Conservation (phyloP, 2,797 vertebrate genomes). For the Macrochelys suwanniensis region DNA sequence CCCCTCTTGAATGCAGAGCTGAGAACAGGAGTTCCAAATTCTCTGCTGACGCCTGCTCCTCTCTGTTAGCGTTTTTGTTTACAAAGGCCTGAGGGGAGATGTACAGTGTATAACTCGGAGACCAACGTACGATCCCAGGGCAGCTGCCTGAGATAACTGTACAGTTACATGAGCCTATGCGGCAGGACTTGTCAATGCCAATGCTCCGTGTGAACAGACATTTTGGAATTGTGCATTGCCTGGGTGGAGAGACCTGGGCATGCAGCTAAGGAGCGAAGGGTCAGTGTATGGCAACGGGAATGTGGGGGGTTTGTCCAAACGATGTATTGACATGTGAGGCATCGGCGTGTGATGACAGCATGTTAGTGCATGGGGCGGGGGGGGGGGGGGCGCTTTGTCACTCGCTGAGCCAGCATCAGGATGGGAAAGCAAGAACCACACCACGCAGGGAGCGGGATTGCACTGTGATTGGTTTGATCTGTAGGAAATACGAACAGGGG, state of each 20-base stretch:
- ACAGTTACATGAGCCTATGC: background rate
- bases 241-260: background rate
- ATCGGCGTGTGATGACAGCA: background rate
- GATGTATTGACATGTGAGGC: background rate
- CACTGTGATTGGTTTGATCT: background rate
- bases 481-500: background rate
- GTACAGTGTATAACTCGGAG: accelerated
- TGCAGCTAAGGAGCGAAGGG: background rate
- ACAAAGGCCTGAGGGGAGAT: background rate
- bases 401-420: accelerated
- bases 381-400: accelerated
- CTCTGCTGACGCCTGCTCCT: background rate
- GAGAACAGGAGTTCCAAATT: background rate
- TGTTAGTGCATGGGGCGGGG: background rate
- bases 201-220: background rate
- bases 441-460: background rate
- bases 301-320: background rate
- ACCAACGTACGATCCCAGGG: accelerated
- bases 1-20: background rate
- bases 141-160: background rate
- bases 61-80: background rate
- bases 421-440: accelerated
- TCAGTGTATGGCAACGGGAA: accelerated
- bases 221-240: background rate
- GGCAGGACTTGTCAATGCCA: background rate